Conservation (phyloP, 2,888 invertebrate species). For the Drosophila meridiana region DNA sequence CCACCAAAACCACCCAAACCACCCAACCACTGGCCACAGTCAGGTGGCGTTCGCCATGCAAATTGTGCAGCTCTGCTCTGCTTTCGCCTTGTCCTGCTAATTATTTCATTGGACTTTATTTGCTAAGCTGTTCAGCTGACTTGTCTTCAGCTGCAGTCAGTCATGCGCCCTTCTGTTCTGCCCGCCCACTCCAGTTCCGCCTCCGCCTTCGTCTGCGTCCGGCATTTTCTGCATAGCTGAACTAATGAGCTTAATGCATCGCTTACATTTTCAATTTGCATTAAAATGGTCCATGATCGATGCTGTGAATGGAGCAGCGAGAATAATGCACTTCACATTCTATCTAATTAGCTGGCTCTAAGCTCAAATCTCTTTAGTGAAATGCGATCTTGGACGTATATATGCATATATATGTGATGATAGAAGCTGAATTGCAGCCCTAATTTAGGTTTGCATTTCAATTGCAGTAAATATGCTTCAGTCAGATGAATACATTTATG, state of each 20-base stretch:
- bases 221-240: constrained; percentile 57
- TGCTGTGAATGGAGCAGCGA: background rate
- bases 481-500: background rate
- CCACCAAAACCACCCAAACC: constrained; percentile 1
- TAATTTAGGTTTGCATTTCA: background rate
- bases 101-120: constrained; percentile 71
- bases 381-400: background rate
- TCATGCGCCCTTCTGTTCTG: background rate
- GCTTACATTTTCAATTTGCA: constrained; percentile 40
- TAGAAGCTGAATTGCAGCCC: no score
- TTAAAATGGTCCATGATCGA: constrained; percentile 29
- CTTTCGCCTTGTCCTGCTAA: constrained; percentile 51
- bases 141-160: constrained; percentile 31
- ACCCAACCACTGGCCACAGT: constrained; percentile 8
- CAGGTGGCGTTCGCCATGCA: constrained; percentile 54
- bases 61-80: constrained; percentile 45
- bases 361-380: background rate
- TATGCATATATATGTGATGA: no score
- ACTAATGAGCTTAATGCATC: constrained; percentile 63
- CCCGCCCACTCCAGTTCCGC: background rate
- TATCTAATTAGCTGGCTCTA: background rate
- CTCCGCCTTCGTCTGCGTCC: background rate
- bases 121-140: constrained; percentile 57
- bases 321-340: background rate
- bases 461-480: background rate